Percentiles rank a stretch among this genome's conserved stretches.
These are phyloP conservation scores for Alexandromys fortis DNA, from an alignment of 2,113 vertebrate species.

Conservation along the genomic window DNA sequence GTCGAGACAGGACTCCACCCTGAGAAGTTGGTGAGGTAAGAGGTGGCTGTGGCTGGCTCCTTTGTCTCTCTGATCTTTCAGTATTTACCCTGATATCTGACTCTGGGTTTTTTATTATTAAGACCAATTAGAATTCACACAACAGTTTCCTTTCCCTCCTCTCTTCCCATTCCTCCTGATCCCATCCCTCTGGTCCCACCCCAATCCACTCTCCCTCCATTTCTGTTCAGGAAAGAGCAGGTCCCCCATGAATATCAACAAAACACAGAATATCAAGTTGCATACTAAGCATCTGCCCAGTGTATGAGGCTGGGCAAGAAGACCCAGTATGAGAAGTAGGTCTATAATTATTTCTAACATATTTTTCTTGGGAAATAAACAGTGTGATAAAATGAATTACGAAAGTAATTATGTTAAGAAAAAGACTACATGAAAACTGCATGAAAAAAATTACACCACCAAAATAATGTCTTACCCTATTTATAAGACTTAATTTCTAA, in stretches of 20 bases:
- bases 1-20: too few relatives aligned
- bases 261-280: background rate
- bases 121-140: too few relatives aligned
- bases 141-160: background rate
- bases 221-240: background rate
- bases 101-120: too few relatives aligned
- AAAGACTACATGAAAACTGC: conserved; percentile 45
- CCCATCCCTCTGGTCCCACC: background rate
- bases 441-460: conserved; percentile 36
- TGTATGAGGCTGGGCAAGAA: background rate
- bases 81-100: too few relatives aligned
- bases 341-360: conserved; percentile 40
- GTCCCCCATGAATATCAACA: background rate
- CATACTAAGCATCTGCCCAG: background rate
- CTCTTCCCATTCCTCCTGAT: too few relatives aligned
- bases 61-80: too few relatives aligned
- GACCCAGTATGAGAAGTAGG: background rate
- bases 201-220: background rate
- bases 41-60: too few relatives aligned
- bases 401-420: conserved; percentile 28
- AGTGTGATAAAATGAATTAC: conserved; percentile 25
- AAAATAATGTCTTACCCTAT: conserved; percentile 64
- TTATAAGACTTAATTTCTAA: conserved; percentile 65
- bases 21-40: too few relatives aligned
- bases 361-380: conserved; percentile 52